A percentile compares a stretch with the other conserved stretches of the same genome.
phyloP scores from a whole-genome alignment of 2,113 vertebrate genomes.

The Chionis minor region DNA sequence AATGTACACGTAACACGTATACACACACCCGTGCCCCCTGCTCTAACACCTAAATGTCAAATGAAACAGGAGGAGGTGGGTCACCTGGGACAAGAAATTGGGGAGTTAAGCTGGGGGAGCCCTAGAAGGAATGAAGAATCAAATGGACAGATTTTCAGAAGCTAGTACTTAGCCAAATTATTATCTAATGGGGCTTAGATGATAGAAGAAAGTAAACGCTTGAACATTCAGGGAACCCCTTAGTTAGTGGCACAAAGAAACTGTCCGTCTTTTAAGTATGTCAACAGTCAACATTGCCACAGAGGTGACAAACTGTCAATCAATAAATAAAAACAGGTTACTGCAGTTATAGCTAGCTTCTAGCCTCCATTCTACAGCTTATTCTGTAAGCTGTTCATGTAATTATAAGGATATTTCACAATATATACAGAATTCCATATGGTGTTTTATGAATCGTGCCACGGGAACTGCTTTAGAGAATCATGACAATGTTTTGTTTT shows the following conservation, averaged over 20 bases:
- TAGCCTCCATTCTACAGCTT: not conserved
- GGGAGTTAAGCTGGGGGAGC: not conserved
- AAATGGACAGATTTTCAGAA: not conserved
- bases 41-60: not conserved
- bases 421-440: slow-evolving; percentile 2
- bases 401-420: not conserved
- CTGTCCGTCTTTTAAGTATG: not conserved
- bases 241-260: not conserved
- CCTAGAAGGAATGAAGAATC: not conserved
- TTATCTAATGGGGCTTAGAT: not conserved
- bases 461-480: slow-evolving; percentile 6
- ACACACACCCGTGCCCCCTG: accelerated
- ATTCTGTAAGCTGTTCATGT: not conserved
- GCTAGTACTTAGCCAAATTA: not conserved
- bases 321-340: not conserved
- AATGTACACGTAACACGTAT: accelerated
- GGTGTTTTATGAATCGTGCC: not conserved
- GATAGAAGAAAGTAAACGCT: slow-evolving; percentile 13
- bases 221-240: not conserved
- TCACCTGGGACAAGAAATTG: not conserved
- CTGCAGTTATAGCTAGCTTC: not conserved
- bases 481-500: not conserved
- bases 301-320: not conserved
- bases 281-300: not conserved
- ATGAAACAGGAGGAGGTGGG: not conserved